These are phyloP conservation scores for Nephila pilipes DNA, from an alignment of 1,140 invertebrate species.

Conservation along the genomic window DNA sequence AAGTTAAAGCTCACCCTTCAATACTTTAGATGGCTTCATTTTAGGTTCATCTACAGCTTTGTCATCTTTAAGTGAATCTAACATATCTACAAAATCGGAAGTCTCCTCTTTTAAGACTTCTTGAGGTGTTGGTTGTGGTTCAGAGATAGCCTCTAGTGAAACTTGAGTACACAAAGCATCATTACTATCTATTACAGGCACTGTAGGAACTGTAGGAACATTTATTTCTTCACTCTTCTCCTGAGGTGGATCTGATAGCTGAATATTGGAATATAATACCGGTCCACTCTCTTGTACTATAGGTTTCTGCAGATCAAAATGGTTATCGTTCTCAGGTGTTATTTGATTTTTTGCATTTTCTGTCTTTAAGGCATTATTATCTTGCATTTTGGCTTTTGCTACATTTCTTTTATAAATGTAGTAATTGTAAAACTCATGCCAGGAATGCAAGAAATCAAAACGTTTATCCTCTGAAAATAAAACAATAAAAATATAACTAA, in stretches of 20 bases:
- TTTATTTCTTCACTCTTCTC: not conserved
- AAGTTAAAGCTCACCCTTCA: conserved; percentile 35
- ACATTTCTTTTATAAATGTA: conserved; percentile 83
- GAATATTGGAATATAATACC: not conserved
- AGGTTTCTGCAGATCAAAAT: not conserved
- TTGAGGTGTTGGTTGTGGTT: not conserved
- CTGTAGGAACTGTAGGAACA: not conserved
- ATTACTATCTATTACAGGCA: not conserved
- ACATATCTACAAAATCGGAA: not conserved
- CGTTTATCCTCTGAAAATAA: conserved; percentile 85
- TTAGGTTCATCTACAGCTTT: not conserved
- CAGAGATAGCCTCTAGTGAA: not conserved
- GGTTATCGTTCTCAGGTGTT: not conserved
- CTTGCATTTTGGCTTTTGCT: not conserved
- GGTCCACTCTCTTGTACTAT: conserved; percentile 39
- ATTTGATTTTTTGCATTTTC: not conserved
- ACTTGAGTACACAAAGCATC: conserved; percentile 8
- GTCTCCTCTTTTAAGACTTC: not conserved
- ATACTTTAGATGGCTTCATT: not conserved
- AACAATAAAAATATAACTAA: not conserved
- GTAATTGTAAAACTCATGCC: conserved; percentile 88
- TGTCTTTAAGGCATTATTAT: not conserved
- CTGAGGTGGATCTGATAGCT: not conserved
- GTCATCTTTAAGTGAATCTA: not conserved
- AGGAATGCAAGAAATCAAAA: conserved; percentile 89